Evolutionary conservation across 2,113 vertebrate genomes (phyloP).

Genomic region (Megalops atlanticus): DNA sequence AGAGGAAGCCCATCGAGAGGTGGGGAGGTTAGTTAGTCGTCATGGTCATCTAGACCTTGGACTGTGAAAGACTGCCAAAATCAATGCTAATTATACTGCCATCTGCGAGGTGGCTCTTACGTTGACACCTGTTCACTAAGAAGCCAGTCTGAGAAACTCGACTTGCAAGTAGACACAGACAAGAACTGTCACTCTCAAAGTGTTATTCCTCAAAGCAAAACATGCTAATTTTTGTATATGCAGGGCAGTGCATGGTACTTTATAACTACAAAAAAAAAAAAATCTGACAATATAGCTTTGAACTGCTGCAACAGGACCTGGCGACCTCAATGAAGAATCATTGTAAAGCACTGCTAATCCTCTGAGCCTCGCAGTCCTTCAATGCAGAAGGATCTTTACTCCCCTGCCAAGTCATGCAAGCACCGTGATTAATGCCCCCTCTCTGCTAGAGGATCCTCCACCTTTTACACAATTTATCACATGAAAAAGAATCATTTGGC

Average conservation of each 20-base stretch:
- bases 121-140: slow-evolving; percentile 72
- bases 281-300: not conserved
- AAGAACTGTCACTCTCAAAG: slow-evolving; percentile 12
- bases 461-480: slow-evolving; percentile 64
- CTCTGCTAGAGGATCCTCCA: slow-evolving; percentile 54
- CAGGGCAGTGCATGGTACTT: not conserved
- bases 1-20: slow-evolving; percentile 71
- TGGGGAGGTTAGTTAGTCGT: slow-evolving; percentile 75
- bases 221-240: not conserved
- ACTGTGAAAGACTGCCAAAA: slow-evolving; percentile 69
- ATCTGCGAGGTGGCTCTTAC: slow-evolving; percentile 68
- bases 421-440: slow-evolving; percentile 57
- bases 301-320: not conserved
- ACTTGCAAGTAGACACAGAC: slow-evolving; percentile 38
- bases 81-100: slow-evolving; percentile 77
- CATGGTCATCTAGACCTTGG: slow-evolving; percentile 71
- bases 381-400: slow-evolving; percentile 25
- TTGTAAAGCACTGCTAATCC: slow-evolving; percentile 1
- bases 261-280: not conserved
- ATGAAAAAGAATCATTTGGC: slow-evolving; percentile 63
- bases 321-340: not conserved
- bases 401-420: slow-evolving; percentile 45
- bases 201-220: slow-evolving; percentile 23
- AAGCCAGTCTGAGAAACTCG: slow-evolving; percentile 64
- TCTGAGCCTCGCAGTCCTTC: slow-evolving; percentile 11